Percentiles rank a stretch among this genome's conserved stretches.
Conservation (phyloP, 1,140 invertebrate species). For the Elymnias hypermnestra region DNA sequence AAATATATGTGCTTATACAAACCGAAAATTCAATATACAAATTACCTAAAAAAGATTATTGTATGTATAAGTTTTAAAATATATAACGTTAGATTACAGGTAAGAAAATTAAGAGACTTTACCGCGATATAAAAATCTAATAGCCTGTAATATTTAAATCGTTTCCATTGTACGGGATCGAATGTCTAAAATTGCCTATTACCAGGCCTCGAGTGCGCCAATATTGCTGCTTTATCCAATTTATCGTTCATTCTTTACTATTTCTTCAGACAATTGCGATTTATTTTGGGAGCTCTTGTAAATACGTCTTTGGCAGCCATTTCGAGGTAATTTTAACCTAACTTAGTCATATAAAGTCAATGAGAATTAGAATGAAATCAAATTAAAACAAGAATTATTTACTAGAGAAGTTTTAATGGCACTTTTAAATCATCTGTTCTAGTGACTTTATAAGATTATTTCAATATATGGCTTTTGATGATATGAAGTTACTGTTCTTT, state of each 20-base stretch:
- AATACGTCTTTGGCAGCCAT: slow-evolving; percentile 18
- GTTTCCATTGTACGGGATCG: slow-evolving; percentile 50
- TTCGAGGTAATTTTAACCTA: slow-evolving; percentile 11
- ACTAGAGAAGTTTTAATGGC: no score
- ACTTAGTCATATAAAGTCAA: no score
- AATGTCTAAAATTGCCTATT: slow-evolving; percentile 69
- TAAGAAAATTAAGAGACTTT: slow-evolving; percentile 6
- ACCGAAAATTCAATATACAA: no score
- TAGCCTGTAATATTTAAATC: slow-evolving; percentile 55
- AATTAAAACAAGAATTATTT: no score
- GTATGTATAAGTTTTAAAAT: no score
- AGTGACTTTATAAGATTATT: no score
- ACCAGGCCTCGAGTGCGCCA: slow-evolving; percentile 46
- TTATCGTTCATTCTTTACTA: slow-evolving; percentile 52
- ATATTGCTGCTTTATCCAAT: slow-evolving; percentile 64
- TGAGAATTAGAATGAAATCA: no score
- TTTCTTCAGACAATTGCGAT: slow-evolving; percentile 55
- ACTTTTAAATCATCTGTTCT: no score
- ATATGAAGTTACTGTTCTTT: no score
- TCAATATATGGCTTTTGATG: no score
- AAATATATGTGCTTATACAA: no score
- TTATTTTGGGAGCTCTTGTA: slow-evolving; percentile 14
- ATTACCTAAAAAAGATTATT: no score
- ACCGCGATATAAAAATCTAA: slow-evolving; percentile 25
- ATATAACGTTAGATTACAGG: not conserved